Evolutionary conservation across 2,113 vertebrate species (phyloP), one percentile per base, ranked within the genome.

Genomic region (Epinephelus fuscoguttatus): DNA sequence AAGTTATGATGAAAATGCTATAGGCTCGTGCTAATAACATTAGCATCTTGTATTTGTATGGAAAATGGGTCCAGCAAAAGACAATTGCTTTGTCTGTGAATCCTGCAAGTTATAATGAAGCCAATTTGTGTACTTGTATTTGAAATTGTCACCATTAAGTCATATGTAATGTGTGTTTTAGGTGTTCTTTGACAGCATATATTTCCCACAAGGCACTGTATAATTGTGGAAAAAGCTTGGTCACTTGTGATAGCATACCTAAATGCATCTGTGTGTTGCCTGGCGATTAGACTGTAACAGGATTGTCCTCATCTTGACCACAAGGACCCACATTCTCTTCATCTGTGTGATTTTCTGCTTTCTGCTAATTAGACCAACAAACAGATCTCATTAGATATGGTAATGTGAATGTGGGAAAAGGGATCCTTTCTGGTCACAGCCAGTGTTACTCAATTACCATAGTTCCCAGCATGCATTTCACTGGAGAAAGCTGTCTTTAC

Each of bases 371-470:
- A 77, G 74, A 9, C 23, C 50, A 30, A 60, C 56, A 80, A 80
- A 84, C 49, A 77, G 70, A 88, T 75, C 81, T 82, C 76, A 70
- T 91, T 91, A 80, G 40, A 71, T 69, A 81, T 81, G 80, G 55
- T 56, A 72, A 86, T 80, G 42, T 17, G 10, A 80, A 81, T 80
- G 84, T 85, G 81, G 86, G 84, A 87, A 85, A 73, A 61, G 78
- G 75, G 70, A 37, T 79, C 50, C n/a, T 70, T 80, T 78, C 61
- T 40, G 81, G 52, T 62, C 64, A 64, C 73, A 75, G 70, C 71
- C 61, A 68, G 84, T 90, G 80, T 85, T 23, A 45, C 25, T 40
- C 68, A 74, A 88, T 89, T 75, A 72, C 30, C 74, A 40, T 40
- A 75, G 71, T 53, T 86, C 81, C 79, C 50, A 63, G 77, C 21